Base-by-base conservation (phyloP, 1,140 invertebrate genomes). In the Anthonomus grandis region DNA sequence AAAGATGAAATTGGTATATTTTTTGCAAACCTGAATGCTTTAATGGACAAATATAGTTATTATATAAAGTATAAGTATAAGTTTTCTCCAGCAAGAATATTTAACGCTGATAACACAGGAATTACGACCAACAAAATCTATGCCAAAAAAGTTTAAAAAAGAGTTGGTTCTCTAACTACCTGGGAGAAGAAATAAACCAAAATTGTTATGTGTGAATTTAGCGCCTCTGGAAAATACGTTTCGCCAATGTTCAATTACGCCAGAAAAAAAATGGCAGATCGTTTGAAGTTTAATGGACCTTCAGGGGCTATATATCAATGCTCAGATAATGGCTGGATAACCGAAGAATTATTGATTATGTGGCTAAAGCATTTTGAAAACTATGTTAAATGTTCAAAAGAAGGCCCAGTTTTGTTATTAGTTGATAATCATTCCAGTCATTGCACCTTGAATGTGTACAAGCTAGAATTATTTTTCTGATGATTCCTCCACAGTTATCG, bases 401-500 rank as follows among this genome's bases (percentile, higher is more conserved):
- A n/a, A n/a, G n/a, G n/a, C n/a, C n/a, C n/a, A n/a, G n/a, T n/a
- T n/a, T n/a, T n/a, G n/a, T n/a, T 71, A 25, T 58, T 73, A 19
- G 27, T 66, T 8, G 64, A 70, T 51, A 71, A 70, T 47, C 67
- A 70, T 50, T 41, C 38, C n/a, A 69, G 57, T 50, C 69, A 73
- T 54, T 64, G 60, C 36, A 63, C 64, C 22, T 51, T 71, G n/a
- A 57, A 34, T 52, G 63, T 39, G 36, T 58, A n/a, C n/a, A n/a
- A n/a, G n/a, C n/a, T n/a, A n/a, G n/a, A 31, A 60, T 70, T 24
- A 52, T 60, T 39, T 56, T 75, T 56, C 57, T 75, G 25, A 67
- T 71, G 6, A 62, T 73, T 15, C 71, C 72, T 9, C 66, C 72
- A 9, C 73, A 74, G 45, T 54, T 54, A 19, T 67, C 58, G 0